Conservation (phyloP, 2,888 invertebrate genomes). For the Chalcis sispes region DNA sequence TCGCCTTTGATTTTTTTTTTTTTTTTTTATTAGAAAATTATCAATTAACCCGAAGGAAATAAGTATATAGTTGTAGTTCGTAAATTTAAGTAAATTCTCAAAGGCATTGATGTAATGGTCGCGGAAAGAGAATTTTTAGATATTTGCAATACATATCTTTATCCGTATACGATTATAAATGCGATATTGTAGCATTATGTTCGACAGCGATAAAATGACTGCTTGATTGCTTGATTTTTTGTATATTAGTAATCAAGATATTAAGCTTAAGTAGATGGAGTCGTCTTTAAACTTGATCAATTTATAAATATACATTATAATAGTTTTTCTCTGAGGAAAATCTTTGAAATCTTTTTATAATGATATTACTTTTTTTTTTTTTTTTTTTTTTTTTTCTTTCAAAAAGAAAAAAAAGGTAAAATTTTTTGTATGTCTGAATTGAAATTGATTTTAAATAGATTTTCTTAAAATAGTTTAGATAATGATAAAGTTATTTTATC, state of each 20-base stretch:
- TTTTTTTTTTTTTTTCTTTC: too few relatives aligned
- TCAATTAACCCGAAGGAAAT: constrained; percentile 34
- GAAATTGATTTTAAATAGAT: too few relatives aligned
- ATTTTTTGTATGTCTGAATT: too few relatives aligned
- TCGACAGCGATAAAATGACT: background rate
- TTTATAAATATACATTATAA: too few relatives aligned
- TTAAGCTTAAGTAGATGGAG: constrained; percentile 9
- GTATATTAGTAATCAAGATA: constrained; percentile 1
- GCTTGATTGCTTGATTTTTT: constrained; percentile 2
- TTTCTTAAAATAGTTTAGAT: too few relatives aligned
- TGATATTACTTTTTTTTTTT: too few relatives aligned
- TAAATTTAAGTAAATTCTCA: constrained; percentile 8
- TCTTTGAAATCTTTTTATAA: too few relatives aligned
- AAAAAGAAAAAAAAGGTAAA: too few relatives aligned
- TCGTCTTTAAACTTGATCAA: constrained; percentile 30
- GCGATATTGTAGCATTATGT: constrained; percentile 16
- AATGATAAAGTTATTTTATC: too few relatives aligned
- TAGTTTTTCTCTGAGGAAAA: too few relatives aligned
- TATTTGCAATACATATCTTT: constrained; percentile 33
- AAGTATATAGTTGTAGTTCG: constrained; percentile 23
- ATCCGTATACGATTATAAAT: constrained; percentile 31
- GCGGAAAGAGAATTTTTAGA: constrained; percentile 42
- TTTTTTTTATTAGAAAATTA: background rate
- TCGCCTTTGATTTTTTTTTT: constrained; percentile 10
- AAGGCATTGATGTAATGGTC: background rate